Conservation (phyloP, 2,797 vertebrate genomes). For the Gymnothorax reevesii region DNA sequence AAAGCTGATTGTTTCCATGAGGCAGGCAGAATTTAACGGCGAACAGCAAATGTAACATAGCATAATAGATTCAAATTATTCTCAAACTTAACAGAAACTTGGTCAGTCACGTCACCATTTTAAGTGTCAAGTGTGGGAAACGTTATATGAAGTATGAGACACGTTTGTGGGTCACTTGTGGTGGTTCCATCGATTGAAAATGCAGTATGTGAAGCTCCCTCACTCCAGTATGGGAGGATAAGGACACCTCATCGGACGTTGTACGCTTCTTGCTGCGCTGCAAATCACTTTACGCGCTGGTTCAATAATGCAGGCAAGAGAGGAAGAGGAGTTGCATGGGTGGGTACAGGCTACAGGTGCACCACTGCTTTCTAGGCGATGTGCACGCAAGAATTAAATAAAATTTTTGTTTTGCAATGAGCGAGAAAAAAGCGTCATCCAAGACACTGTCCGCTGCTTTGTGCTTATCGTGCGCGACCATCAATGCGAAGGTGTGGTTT, state of each 20-base stretch:
- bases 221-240: no score
- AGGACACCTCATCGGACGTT: no score
- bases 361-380: not conserved
- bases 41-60: not conserved
- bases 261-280: no score
- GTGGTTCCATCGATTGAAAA: not conserved
- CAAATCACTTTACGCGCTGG: no score
- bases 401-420: not conserved
- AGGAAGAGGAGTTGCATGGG: no score
- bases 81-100: not conserved
- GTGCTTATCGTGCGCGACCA: not conserved
- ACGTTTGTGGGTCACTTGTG: not conserved
- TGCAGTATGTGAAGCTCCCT: no score
- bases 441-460: not conserved
- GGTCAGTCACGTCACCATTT: not conserved
- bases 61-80: not conserved
- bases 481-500: not conserved
- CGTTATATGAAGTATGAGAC: not conserved
- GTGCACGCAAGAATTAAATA: not conserved
- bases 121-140: not conserved
- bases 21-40: not conserved
- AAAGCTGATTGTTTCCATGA: not conserved
- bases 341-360: not conserved
- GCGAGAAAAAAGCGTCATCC: not conserved
- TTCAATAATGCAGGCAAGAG: no score